phyloP scores from a whole-genome alignment of 2,797 vertebrate genomes.

The Microcaecilia unicolor region DNA sequence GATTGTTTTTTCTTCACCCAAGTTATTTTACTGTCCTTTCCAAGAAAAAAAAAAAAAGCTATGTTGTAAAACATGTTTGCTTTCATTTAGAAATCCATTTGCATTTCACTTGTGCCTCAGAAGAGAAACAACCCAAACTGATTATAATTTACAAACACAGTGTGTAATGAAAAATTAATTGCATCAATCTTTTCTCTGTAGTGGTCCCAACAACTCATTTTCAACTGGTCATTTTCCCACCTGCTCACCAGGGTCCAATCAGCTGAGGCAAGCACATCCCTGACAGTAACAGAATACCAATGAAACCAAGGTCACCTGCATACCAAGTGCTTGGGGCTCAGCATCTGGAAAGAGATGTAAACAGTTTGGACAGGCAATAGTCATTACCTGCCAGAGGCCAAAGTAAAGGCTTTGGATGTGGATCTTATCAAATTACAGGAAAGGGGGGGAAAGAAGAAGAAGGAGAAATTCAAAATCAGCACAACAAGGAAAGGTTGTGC shows the following conservation, averaged over 20 bases:
- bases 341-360: slow-evolving; percentile 23
- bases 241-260: slow-evolving; percentile 51
- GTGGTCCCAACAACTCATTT: slow-evolving; percentile 70
- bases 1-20: slow-evolving; percentile 35
- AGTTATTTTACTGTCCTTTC: slow-evolving; percentile 31
- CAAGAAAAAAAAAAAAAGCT: slow-evolving; percentile 21
- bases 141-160: slow-evolving; percentile 58
- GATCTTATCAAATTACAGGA: slow-evolving; percentile 10
- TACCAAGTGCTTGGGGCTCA: slow-evolving; percentile 10
- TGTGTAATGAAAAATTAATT: slow-evolving; percentile 75
- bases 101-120: slow-evolving; percentile 57
- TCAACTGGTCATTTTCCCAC: slow-evolving; percentile 62
- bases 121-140: slow-evolving; percentile 54
- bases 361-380: slow-evolving; percentile 25
- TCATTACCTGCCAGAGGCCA: slow-evolving; percentile 13
- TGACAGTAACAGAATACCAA: slow-evolving; percentile 54
- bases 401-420: slow-evolving; percentile 16
- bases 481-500: slow-evolving; percentile 21
- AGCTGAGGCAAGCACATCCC: slow-evolving; percentile 48
- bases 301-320: slow-evolving; percentile 51
- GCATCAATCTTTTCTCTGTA: slow-evolving; percentile 67
- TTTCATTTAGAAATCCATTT: slow-evolving; percentile 48
- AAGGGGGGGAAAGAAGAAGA: slow-evolving; percentile 1
- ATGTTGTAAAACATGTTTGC: slow-evolving; percentile 36
- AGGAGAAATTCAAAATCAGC: slow-evolving; percentile 18